These are phyloP conservation scores for Unio delphinus DNA, from an alignment of 2,888 invertebrate genomes.

Conservation along the genomic window DNA sequence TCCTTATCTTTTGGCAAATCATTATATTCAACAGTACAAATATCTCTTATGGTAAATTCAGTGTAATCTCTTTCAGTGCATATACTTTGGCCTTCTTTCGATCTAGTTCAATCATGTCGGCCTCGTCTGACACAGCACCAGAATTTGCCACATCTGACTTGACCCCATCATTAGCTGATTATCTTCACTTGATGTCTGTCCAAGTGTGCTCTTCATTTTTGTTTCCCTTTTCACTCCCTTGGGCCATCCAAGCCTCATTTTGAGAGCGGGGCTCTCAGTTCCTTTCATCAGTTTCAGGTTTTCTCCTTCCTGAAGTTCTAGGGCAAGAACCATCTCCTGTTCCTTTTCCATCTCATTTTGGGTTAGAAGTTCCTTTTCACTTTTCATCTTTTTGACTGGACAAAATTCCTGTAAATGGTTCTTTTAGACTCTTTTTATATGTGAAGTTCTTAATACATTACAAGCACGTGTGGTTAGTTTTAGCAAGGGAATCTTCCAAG, in stretches of 20 bases:
- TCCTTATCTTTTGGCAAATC: too few species aligned
- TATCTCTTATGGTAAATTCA: too few species aligned
- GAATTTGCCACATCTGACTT: constrained; percentile 4
- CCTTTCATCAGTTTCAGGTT: constrained; percentile 29
- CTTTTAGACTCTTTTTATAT: constrained; percentile 65
- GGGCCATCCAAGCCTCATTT: constrained; percentile 49
- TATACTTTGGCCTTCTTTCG: too few species aligned
- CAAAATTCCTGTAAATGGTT: constrained; percentile 68
- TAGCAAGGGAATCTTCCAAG: constrained; percentile 40
- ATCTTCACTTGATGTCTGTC: constrained; percentile 56
- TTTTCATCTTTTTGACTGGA: constrained; percentile 52
- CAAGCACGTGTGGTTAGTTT: constrained; percentile 56
- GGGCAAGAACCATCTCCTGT: constrained; percentile 40
- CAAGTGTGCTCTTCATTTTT: constrained; percentile 53
- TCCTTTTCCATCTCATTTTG: constrained; percentile 45
- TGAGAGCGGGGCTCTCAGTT: constrained; percentile 16
- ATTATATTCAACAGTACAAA: too few species aligned
- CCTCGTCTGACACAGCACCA: not conserved
- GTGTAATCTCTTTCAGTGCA: too few species aligned
- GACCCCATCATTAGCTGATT: constrained; percentile 22
- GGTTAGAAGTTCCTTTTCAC: constrained; percentile 38
- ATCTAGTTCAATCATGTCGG: too few species aligned
- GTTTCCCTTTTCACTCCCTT: constrained; percentile 49
- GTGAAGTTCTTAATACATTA: constrained; percentile 68
- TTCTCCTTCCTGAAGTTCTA: constrained; percentile 39